Percentiles rank a stretch among this genome's conserved stretches.
Conservation (phyloP, 2,797 vertebrate genomes). For the Decapterus maruadsi region DNA sequence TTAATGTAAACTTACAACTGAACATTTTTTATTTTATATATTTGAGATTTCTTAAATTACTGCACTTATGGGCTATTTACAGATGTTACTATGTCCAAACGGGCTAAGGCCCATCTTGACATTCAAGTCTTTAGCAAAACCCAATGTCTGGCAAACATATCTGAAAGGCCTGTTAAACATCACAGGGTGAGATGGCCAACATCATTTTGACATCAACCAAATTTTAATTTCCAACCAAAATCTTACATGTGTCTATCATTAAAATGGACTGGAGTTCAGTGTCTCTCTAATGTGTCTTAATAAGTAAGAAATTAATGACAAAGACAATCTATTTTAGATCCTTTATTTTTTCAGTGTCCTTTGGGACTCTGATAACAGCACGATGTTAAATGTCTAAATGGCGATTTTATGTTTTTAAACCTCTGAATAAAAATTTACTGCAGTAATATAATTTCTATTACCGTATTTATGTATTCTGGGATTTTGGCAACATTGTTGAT, state of each 20-base stretch:
- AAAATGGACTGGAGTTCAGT: no score
- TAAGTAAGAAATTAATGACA: not conserved
- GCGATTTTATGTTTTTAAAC: not conserved
- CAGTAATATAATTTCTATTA: not conserved
- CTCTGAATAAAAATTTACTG: not conserved
- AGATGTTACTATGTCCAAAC: no score
- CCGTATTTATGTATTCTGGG: not conserved
- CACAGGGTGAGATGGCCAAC: no score
- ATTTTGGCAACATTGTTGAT: not conserved
- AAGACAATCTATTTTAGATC: not conserved
- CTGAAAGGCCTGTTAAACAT: no score
- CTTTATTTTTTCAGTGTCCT: not conserved
- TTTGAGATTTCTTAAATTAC: not conserved
- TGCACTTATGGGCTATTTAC: no score
- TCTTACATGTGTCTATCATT: no score
- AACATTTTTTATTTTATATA: no score
- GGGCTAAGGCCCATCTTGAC: no score
- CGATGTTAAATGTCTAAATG: not conserved
- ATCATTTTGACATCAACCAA: no score
- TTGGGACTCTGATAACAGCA: not conserved
- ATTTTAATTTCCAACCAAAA: no score
- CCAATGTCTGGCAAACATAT: no score
- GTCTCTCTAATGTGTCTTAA: not conserved
- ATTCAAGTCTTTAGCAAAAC: no score
- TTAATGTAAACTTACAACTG: not conserved